Evolutionary conservation across 1,140 invertebrate genomes (phyloP), one percentile per base, ranked within the genome.

Genomic region (Drosophila erecta): DNA sequence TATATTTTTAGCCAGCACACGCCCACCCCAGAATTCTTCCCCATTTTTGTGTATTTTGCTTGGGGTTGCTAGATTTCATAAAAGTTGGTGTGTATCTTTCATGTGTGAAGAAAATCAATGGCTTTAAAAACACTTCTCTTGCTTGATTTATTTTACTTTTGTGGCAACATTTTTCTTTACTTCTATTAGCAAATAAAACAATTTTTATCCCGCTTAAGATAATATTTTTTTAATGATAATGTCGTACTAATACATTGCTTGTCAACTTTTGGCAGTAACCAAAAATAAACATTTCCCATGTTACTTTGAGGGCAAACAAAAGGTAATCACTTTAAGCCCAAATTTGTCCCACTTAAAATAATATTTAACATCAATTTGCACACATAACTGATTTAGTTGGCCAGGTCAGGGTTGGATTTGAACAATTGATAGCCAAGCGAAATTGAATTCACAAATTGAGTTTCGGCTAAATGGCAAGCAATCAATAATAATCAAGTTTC

Each of bases 1-100:
- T 76, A 71, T 76, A 76, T 78, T 86, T 85, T 43, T 67, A 51
- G 55, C 35, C 53, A 76, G 66, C 51, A 58, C 59, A 46, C 22
- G 44, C 17, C 35, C 51, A n/a, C 41, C 35, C 49, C 14, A 57
- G 37, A 38, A 78, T 75, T 59, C 58, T 69, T 46, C 41, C 65
- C 43, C 58, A 22, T 54, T 71, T 69, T 70, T 43, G 51, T 66
- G 47, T 58, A 17, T 66, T 37, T 33, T 44, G 35, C 60, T 47
- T 57, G 73, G 59, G 66, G 57, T 38, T 56, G 20, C 7, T 44
- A 40, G 79, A 55, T 66, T 44, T 72, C 54, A 75, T 77, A 81
- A 78, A 75, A 76, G 50, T 41, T 61, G 78, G 74, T 55, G 44
- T 58, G 15, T 62, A 35, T 47, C 44, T 40, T 59, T 43, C 72